These are phyloP conservation scores for Metridium senile DNA, from an alignment of 92 coral and sea anemone species.

Conservation along the genomic window DNA sequence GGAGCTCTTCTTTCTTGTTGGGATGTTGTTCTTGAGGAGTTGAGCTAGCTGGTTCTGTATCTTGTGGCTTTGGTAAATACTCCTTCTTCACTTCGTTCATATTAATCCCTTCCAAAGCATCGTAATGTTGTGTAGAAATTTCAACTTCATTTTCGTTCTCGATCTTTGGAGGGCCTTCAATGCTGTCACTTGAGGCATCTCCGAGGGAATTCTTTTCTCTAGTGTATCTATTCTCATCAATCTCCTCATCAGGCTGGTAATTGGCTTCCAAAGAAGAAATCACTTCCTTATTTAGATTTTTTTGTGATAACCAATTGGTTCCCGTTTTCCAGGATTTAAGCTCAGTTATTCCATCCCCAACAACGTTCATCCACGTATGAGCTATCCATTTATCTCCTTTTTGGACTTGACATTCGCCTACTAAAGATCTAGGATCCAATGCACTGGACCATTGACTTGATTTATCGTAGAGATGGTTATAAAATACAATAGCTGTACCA, in stretches of 20 bases:
- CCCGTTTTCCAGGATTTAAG: conserved; percentile 87
- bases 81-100: conserved; percentile 17
- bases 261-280: conserved; percentile 49
- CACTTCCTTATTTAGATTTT: conserved; percentile 63
- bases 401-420: conserved; percentile 85
- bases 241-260: conserved; percentile 31
- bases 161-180: conserved; percentile 31
- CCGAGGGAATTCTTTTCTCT: conserved; percentile 41
- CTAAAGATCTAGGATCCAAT: conserved; percentile 75
- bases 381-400: conserved; percentile 96
- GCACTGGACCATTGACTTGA: conserved; percentile 80
- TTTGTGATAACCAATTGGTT: conserved; percentile 74
- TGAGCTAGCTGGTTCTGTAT: neutral
- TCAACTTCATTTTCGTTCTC: neutral
- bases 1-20: conserved; percentile 5
- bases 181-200: conserved; percentile 28
- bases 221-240: conserved; percentile 68
- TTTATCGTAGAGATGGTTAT: conserved; percentile 77
- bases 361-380: conserved; percentile 80
- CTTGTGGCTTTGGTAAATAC: conserved; percentile 1
- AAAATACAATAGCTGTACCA: conserved; percentile 91
- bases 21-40: neutral
- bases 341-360: conserved; percentile 81
- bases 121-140: neutral
- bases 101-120: conserved; percentile 26